These are phyloP conservation scores for Conops quadrifasciatus DNA, from an alignment of 2,888 invertebrate genomes.

Conservation along the genomic window DNA sequence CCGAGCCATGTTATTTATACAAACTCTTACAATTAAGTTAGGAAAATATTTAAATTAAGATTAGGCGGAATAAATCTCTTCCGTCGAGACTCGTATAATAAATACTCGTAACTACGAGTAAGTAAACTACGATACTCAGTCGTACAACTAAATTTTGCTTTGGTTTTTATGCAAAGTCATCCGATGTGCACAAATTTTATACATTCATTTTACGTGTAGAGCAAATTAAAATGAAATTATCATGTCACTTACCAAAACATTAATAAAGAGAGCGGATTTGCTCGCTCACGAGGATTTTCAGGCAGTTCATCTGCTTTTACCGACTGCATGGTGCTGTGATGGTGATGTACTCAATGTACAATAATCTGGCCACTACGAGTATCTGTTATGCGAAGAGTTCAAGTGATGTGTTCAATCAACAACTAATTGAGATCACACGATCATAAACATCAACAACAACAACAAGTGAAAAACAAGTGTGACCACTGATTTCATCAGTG, in stretches of 20 bases:
- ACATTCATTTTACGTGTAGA: neutral
- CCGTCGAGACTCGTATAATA: too few species aligned
- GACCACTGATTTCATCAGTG: too few species aligned
- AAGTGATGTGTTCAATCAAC: slow-evolving; percentile 11
- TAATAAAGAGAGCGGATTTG: slow-evolving; percentile 71
- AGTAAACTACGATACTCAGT: too few species aligned
- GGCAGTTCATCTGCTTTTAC: slow-evolving; percentile 63
- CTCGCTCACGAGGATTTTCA: slow-evolving; percentile 69
- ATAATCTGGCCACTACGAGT: too few species aligned
- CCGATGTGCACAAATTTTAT: neutral
- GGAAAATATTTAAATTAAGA: too few species aligned
- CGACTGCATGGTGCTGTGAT: slow-evolving; percentile 50
- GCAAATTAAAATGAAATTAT: neutral
- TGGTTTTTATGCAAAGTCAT: neutral
- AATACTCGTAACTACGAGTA: too few species aligned
- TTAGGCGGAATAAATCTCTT: too few species aligned
- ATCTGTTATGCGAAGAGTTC: neutral
- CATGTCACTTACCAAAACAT: slow-evolving; percentile 68
- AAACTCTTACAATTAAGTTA: too few species aligned
- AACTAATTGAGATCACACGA: slow-evolving; percentile 2
- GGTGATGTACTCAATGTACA: neutral
- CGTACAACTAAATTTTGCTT: neutral
- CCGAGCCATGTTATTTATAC: too few species aligned
- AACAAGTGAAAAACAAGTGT: neutral
- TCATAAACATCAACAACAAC: neutral